Conservation (phyloP, 2,113 vertebrate species). For the Seriola rivoliana region DNA sequence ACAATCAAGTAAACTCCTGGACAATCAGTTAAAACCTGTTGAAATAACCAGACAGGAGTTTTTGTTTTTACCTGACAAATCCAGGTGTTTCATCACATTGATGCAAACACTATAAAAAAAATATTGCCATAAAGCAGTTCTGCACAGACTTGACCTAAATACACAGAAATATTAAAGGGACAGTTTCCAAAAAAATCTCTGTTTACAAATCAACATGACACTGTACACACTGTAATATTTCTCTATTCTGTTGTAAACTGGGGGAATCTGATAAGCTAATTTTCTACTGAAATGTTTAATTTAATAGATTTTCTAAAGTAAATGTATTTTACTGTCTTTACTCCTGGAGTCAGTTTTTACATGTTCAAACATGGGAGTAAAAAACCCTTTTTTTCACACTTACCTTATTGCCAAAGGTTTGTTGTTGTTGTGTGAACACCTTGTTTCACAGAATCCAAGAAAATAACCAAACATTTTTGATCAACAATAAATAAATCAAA, state of each 20-base stretch:
- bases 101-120: neutral
- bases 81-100: neutral
- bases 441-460: neutral
- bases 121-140: neutral
- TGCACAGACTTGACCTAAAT: neutral
- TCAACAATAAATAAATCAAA: too few species aligned
- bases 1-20: neutral
- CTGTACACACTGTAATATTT: neutral
- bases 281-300: neutral
- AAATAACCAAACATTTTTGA: too few species aligned
- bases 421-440: neutral
- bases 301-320: neutral
- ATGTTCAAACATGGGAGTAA: neutral
- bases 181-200: neutral
- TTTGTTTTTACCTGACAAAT: neutral
- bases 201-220: neutral
- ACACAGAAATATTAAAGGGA: neutral
- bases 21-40: neutral
- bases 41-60: too few species aligned
- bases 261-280: neutral
- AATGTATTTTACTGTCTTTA: neutral
- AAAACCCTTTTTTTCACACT: neutral
- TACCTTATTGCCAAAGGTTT: neutral
- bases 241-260: neutral
- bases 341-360: neutral